Evolutionary conservation across 2,113 vertebrate species (phyloP).

Genomic region (Acrocephalus arundinaceus): DNA sequence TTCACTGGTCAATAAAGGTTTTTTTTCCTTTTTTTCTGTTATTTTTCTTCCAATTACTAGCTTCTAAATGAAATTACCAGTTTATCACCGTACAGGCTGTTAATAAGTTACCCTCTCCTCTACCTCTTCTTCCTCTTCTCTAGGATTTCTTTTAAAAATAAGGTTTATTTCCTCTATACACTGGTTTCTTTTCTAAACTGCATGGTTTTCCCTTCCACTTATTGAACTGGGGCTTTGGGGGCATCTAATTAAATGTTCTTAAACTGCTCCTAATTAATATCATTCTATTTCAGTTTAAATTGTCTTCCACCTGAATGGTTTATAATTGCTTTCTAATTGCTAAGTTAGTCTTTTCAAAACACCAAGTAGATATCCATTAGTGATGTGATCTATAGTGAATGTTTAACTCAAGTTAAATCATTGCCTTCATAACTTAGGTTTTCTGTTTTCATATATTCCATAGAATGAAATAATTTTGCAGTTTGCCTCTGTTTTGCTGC

Average conservation of each 20-base stretch:
- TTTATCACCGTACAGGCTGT: background rate
- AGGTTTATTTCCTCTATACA: background rate
- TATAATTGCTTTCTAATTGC: constrained; percentile 34
- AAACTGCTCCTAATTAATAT: constrained; percentile 18
- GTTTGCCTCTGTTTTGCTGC: background rate
- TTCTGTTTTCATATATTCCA: background rate
- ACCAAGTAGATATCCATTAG: background rate
- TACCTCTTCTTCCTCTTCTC: background rate
- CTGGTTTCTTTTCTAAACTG: background rate
- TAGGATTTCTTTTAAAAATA: background rate
- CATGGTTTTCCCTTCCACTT: background rate
- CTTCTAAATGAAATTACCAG: background rate
- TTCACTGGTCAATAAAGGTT: background rate
- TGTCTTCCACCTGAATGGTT: constrained; percentile 17
- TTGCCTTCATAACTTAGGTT: background rate
- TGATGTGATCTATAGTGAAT: background rate
- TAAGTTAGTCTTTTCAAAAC: background rate
- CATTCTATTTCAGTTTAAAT: background rate
- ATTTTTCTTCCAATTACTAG: background rate
- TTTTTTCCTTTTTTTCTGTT: background rate
- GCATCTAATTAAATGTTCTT: constrained; percentile 19
- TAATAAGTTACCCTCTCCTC: background rate
- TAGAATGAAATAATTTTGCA: background rate
- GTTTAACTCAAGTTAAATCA: background rate
- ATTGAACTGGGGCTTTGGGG: background rate